Conservation (phyloP, 2,888 invertebrate genomes). For the Plagodis pulveraria region DNA sequence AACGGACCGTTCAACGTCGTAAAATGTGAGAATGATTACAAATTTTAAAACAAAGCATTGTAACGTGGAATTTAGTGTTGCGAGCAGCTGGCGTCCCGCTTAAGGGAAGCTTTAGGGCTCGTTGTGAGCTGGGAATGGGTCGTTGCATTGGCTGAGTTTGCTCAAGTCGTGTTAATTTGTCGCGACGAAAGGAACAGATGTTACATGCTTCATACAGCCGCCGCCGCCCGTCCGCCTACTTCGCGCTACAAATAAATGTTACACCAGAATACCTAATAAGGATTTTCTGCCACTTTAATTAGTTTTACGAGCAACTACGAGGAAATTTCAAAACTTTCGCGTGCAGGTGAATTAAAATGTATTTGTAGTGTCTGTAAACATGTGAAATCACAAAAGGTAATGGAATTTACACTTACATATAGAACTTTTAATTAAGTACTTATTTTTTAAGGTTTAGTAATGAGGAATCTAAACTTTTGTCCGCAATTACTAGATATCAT, state of each 20-base stretch:
- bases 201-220: conserved; percentile 49
- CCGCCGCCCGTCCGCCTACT: conserved; percentile 37
- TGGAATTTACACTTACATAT: too few relatives aligned
- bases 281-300: conserved; percentile 36
- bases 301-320: conserved; percentile 24
- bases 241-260: conserved; percentile 39
- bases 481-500: too few relatives aligned
- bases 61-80: conserved; percentile 79
- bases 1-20: conserved; percentile 81
- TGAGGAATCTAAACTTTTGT: too few relatives aligned
- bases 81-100: conserved; percentile 74
- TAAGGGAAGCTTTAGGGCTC: conserved; percentile 78
- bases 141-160: conserved; percentile 71
- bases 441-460: too few relatives aligned
- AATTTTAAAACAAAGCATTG: conserved; percentile 83
- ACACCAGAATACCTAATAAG: conserved; percentile 35
- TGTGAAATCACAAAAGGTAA: too few relatives aligned
- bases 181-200: conserved; percentile 77
- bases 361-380: too few relatives aligned
- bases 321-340: conserved; percentile 19
- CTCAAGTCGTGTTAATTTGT: conserved; percentile 78
- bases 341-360: conserved; percentile 9
- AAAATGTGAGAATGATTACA: conserved; percentile 84
- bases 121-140: conserved; percentile 68
- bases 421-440: too few relatives aligned